A percentile compares a stretch with the other conserved stretches of the same genome.
These are phyloP conservation scores for Idaea straminata DNA, from an alignment of 2,888 invertebrate genomes.

Conservation along the genomic window DNA sequence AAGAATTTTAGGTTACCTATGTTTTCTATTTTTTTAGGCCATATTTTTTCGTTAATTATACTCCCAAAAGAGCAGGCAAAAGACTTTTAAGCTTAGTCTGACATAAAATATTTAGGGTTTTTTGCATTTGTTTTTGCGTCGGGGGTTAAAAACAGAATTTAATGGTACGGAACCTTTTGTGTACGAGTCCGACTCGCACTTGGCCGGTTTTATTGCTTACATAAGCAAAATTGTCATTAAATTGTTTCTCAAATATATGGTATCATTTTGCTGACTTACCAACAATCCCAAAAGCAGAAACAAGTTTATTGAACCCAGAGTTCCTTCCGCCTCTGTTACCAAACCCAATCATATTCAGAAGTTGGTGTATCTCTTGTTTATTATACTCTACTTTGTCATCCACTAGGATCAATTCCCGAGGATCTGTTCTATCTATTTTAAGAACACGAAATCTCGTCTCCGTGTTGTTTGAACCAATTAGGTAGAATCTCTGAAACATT, in stretches of 20 bases:
- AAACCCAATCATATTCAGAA: slow-evolving; percentile 85
- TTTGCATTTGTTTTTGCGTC: too few species aligned
- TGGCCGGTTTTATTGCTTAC: too few species aligned
- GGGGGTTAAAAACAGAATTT: too few species aligned
- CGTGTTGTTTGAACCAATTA: slow-evolving; percentile 97
- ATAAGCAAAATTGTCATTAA: too few species aligned
- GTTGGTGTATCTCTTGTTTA: slow-evolving; percentile 90
- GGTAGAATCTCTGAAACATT: slow-evolving; percentile 88
- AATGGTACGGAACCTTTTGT: too few species aligned
- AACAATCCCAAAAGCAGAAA: slow-evolving; percentile 97
- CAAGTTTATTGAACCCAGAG: slow-evolving; percentile 85
- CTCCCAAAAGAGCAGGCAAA: too few species aligned
- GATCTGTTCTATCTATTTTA: slow-evolving; percentile 95
- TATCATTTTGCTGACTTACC: slow-evolving; percentile 74
- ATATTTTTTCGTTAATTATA: too few species aligned
- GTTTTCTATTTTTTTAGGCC: too few species aligned
- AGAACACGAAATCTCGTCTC: slow-evolving; percentile 94
- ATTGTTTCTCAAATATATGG: slow-evolving; percentile 5
- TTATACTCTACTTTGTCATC: slow-evolving; percentile 96
- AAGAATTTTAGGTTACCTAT: too few species aligned
- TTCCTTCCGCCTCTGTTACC: slow-evolving; percentile 78
- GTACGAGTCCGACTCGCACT: too few species aligned
- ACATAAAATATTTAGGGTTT: too few species aligned
- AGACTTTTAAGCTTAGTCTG: too few species aligned
- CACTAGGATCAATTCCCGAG: slow-evolving; percentile 87